These are phyloP conservation scores for Corydoras maculifer DNA, from an alignment of 2,113 vertebrate species.

Conservation along the genomic window DNA sequence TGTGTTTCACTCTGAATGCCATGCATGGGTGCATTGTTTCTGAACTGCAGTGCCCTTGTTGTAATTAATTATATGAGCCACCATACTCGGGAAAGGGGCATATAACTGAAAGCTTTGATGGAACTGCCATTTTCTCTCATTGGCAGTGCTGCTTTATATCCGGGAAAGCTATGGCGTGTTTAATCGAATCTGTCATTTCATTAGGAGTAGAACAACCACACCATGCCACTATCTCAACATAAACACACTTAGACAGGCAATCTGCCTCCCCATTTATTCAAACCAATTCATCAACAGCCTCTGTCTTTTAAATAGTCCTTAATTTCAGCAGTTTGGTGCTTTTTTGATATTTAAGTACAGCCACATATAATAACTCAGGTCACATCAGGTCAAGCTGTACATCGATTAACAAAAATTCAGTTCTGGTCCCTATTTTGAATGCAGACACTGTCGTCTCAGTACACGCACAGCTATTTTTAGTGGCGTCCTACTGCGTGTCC, in stretches of 20 bases:
- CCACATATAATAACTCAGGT: slow-evolving; percentile 11
- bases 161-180: slow-evolving; percentile 16
- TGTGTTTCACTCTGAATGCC: background rate
- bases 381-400: slow-evolving; percentile 23
- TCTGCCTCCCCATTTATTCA: background rate
- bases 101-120: background rate
- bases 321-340: background rate
- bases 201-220: slow-evolving; percentile 24
- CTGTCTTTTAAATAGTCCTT: background rate
- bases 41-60: background rate
- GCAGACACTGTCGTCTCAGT: slow-evolving; percentile 3
- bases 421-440: slow-evolving; percentile 7
- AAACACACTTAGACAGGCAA: slow-evolving; percentile 16
- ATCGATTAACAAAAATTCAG: slow-evolving; percentile 29
- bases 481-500: slow-evolving; percentile 38
- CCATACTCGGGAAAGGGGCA: background rate
- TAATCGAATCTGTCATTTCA: slow-evolving; percentile 20
- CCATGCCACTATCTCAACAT: slow-evolving; percentile 6
- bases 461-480: slow-evolving; percentile 37
- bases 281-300: background rate
- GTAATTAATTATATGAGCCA: background rate
- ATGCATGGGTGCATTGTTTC: background rate
- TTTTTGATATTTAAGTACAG: slow-evolving; percentile 1
- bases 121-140: background rate
- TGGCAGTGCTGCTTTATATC: background rate